Percentiles rank a stretch among this genome's conserved stretches.
phyloP scores from a whole-genome alignment of 2,888 invertebrate species.

The Scaptomyza cyrtandrae region DNA sequence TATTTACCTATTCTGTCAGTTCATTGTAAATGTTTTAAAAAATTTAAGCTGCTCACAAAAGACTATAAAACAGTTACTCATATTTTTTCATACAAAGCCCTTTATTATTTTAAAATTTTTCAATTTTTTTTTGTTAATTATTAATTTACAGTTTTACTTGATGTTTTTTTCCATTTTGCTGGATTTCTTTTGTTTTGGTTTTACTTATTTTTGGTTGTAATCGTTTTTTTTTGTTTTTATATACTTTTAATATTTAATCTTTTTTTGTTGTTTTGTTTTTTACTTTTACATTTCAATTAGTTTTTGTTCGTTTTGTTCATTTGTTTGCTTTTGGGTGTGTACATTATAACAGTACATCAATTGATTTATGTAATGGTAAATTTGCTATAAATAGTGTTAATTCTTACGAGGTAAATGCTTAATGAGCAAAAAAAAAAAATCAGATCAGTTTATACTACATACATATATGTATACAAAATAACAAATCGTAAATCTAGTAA shows the following conservation, averaged over 20 bases:
- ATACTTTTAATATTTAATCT: constrained; percentile 20
- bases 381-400: constrained; percentile 79
- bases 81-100: constrained; percentile 76
- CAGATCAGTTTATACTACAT: constrained; percentile 72
- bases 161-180: constrained; percentile 31
- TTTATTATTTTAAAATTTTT: constrained; percentile 79
- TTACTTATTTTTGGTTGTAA: constrained; percentile 17
- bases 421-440: constrained; percentile 74
- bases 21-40: too few species aligned
- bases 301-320: constrained; percentile 23
- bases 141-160: constrained; percentile 72
- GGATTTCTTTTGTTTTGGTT: constrained; percentile 16
- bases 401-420: constrained; percentile 77
- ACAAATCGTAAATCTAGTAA: constrained; percentile 77
- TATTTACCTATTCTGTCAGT: too few species aligned
- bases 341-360: constrained; percentile 77
- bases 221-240: constrained; percentile 19
- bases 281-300: constrained; percentile 20
- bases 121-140: constrained; percentile 70
- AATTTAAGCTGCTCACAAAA: too few species aligned
- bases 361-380: constrained; percentile 73
- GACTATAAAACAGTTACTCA: not conserved
- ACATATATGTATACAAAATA: constrained; percentile 78
- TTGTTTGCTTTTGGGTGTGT: constrained; percentile 44
- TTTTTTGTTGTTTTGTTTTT: constrained; percentile 21